phyloP scores from a whole-genome alignment of 2,113 vertebrate species.

The Entomyzon cyanotis region DNA sequence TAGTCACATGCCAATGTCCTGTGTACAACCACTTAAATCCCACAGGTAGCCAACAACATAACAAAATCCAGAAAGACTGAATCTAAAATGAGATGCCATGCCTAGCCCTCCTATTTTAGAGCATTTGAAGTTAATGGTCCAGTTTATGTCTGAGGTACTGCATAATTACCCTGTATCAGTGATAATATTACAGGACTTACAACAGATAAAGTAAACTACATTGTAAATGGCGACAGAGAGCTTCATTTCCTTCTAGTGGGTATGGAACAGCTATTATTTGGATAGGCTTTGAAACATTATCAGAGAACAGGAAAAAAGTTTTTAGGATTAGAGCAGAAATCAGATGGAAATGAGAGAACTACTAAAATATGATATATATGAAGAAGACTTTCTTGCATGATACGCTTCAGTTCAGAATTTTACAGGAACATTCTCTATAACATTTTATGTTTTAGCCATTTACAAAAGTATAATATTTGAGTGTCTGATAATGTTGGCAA shows the following conservation, averaged over 20 bases:
- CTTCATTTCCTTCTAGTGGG: neutral
- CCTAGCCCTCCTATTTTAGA: neutral
- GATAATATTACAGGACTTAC: neutral
- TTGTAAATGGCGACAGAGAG: neutral
- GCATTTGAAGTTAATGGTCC: neutral
- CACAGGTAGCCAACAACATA: neutral
- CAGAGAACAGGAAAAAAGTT: neutral
- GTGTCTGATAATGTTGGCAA: neutral
- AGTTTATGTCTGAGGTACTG: neutral
- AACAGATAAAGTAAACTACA: neutral
- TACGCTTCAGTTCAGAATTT: neutral
- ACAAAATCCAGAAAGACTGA: neutral
- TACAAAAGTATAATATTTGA: neutral
- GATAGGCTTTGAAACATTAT: neutral
- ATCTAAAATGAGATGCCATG: neutral
- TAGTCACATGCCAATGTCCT: neutral
- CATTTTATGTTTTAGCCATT: neutral
- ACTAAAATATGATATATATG: neutral
- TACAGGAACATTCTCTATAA: neutral
- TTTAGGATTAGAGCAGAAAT: neutral
- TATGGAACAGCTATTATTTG: neutral
- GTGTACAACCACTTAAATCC: rapidly evolving
- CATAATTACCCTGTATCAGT: slow-evolving; percentile 11
- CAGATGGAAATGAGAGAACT: neutral
- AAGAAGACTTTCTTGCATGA: neutral